A percentile compares a stretch with the other conserved stretches of the same genome.
Conservation (phyloP, 2,113 vertebrate genomes). For the Scopus umbretta region DNA sequence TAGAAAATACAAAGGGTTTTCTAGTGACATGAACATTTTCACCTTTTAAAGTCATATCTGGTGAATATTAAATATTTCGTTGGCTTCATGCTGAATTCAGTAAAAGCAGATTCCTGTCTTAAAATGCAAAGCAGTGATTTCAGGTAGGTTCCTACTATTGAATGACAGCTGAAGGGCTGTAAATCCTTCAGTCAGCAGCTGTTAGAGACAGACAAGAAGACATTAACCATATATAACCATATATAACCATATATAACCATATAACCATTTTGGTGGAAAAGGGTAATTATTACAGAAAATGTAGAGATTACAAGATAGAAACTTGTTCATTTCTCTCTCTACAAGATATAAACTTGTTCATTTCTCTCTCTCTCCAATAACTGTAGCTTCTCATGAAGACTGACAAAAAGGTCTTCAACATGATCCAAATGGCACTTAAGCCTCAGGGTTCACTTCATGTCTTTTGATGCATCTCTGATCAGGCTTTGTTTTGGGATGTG, state of each 20-base stretch:
- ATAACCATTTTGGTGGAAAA: not conserved
- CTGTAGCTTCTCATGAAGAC: not conserved
- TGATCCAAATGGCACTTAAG: not conserved
- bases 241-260: not conserved
- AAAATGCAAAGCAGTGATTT: not conserved
- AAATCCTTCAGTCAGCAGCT: not conserved
- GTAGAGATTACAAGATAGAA: not conserved
- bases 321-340: not conserved
- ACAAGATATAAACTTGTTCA: not conserved
- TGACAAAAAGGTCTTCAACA: not conserved
- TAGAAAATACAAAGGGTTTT: not conserved
- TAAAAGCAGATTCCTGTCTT: not conserved
- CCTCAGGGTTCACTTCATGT: not conserved
- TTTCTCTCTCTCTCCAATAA: not conserved
- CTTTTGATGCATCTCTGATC: not conserved
- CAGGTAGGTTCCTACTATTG: not conserved
- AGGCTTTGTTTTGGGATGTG: constrained; percentile 26
- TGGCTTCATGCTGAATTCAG: not conserved
- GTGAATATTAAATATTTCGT: not conserved
- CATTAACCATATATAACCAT: not conserved
- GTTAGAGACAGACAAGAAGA: not conserved
- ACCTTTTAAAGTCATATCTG: not conserved
- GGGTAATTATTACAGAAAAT: not conserved
- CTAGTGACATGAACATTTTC: not conserved
- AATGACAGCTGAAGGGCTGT: not conserved